Evolutionary conservation across 2,888 invertebrate genomes (phyloP).

Genomic region (Folsomia candida): DNA sequence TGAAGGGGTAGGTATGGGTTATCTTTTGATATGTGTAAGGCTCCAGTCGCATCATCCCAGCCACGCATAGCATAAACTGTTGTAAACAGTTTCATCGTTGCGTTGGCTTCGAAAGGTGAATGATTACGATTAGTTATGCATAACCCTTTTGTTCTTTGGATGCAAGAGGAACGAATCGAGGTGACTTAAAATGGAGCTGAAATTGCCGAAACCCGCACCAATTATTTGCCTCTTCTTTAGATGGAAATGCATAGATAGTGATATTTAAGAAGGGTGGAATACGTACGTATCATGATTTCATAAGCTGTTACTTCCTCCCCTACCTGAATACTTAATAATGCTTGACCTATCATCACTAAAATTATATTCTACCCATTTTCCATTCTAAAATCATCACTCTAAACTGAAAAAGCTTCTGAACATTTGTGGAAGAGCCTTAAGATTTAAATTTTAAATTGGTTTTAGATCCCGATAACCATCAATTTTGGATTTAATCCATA

Average conservation of each 20-base stretch:
- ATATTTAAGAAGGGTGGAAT: neutral
- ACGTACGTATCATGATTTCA: neutral
- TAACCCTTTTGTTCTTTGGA: slow-evolving; percentile 20
- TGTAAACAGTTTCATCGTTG: too few species aligned
- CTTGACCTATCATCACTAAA: neutral
- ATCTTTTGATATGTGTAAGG: too few species aligned
- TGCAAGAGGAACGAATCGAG: neutral
- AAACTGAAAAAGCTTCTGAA: too few species aligned
- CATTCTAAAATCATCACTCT: too few species aligned
- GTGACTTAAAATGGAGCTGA: neutral
- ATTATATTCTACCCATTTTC: neutral
- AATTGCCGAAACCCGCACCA: neutral
- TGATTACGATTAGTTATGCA: slow-evolving; percentile 17
- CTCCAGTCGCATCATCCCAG: too few species aligned
- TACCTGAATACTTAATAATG: too few species aligned
- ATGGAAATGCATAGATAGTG: too few species aligned
- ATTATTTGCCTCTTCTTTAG: neutral
- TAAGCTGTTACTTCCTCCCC: neutral
- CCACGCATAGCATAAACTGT: too few species aligned
- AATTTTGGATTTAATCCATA: too few species aligned
- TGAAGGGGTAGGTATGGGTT: too few species aligned
- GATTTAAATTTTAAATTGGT: neutral
- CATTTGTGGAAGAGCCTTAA: neutral
- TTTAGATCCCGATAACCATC: too few species aligned
- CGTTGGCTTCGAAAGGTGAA: slow-evolving; percentile 12